These are phyloP conservation scores for Bovichtus variegatus DNA, from an alignment of 2,797 vertebrate genomes.

Conservation along the genomic window DNA sequence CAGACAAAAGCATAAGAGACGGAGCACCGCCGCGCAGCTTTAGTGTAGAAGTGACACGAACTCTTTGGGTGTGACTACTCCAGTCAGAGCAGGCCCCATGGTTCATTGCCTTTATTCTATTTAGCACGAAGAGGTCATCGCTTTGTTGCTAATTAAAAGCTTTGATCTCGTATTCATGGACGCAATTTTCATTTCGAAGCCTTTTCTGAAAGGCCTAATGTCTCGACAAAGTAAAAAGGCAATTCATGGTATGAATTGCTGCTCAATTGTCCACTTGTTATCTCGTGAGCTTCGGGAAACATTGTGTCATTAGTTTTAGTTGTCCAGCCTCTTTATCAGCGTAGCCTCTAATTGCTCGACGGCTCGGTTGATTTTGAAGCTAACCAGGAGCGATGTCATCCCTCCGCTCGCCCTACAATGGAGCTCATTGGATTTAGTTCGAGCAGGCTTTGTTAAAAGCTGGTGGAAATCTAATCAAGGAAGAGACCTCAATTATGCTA, in stretches of 20 bases:
- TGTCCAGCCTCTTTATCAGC: slow-evolving; percentile 51
- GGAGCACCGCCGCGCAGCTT: background rate
- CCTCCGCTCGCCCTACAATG: slow-evolving; percentile 65
- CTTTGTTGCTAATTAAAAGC: background rate
- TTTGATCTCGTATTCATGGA: too few relatives aligned
- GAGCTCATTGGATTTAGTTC: slow-evolving; percentile 80
- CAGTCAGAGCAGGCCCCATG: background rate
- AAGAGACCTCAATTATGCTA: slow-evolving; percentile 78
- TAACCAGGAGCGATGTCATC: slow-evolving; percentile 75
- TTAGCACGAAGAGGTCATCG: background rate
- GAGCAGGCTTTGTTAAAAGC: slow-evolving; percentile 83
- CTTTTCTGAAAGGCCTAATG: background rate
- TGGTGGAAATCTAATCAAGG: slow-evolving; percentile 84
- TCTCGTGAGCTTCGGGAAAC: slow-evolving; percentile 24
- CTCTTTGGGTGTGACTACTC: background rate
- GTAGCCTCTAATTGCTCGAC: slow-evolving; percentile 51
- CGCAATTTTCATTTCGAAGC: background rate
- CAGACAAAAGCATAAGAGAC: background rate
- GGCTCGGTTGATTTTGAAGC: slow-evolving; percentile 54
- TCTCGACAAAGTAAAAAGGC: background rate
- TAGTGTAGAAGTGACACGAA: background rate
- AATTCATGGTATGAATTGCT: background rate
- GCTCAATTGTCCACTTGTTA: slow-evolving; percentile 38
- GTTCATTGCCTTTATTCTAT: background rate
- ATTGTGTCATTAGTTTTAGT: slow-evolving; percentile 14